Evolutionary conservation across 2,888 invertebrate species (phyloP), one percentile per base, ranked within the genome.

Genomic region (Chouioia cunea): DNA sequence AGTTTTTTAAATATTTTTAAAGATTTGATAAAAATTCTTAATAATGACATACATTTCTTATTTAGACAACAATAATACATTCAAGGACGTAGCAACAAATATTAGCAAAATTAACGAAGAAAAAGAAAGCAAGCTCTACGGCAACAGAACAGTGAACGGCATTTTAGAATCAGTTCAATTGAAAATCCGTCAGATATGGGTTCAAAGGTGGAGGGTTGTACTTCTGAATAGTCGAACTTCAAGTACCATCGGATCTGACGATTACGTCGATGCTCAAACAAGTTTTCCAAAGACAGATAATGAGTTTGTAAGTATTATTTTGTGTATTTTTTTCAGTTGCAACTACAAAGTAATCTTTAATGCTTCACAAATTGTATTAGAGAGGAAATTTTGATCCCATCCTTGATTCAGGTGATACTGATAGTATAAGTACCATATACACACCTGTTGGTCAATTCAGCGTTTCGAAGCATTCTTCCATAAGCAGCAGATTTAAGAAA

Each of bases 141-240:
- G 68, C 16, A 48, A 62, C 2, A 14, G 43, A 36, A 62, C 62
- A 4, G 36, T 68, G 16, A n/a, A 15, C 12, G 18, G 23, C 20
- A 22, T 68, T 44, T 16, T 68, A 22, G 48, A 48, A 22, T 56
- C 14, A n/a, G 6, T 59, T 1, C 48, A 50, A 50, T 20, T 2
- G n/a, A 56, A 53, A 62, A 18, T 62, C 12, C 50, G 48, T n/a
- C 56, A 62, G 44, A 0, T 62, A 2, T 44, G 46, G 15, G 22
- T 23, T 14, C 8, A 14, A 48, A 22, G 23, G 12, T 47, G 53
- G 53, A 67, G 15, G 10, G 18, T 66, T 36, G 48, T 54, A 16
- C 2, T 60, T 48, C 18, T 47, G 1, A 47, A 60, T 16, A 44
- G 23, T 14, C 36, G 48, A 60, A 44, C 0, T 23, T 27, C 43